Evolutionary conservation across 2,113 vertebrate species (phyloP).

Genomic region (Periophthalmodon schlosseri): DNA sequence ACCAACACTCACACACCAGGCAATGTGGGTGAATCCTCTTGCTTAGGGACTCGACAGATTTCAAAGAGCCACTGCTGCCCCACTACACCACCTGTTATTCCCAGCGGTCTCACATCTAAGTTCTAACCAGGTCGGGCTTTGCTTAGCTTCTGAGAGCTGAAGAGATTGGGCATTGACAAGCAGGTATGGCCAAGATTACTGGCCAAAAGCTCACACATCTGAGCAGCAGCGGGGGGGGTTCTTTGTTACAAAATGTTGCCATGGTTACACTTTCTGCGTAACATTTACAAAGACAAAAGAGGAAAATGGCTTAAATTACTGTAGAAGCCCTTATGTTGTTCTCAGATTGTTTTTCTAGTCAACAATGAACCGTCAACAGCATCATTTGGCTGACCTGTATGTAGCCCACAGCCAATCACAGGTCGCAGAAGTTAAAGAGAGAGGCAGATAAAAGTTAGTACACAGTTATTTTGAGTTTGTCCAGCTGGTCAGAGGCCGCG

Average conservation of each 20-base stretch:
- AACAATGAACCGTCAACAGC: neutral
- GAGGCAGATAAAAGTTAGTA: neutral
- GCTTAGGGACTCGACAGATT: too few species aligned
- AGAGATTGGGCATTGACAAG: too few species aligned
- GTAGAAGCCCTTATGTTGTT: neutral
- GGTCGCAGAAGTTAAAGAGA: neutral
- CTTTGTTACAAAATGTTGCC: conserved; percentile 6
- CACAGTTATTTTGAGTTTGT: neutral
- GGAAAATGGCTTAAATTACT: neutral
- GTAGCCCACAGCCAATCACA: neutral
- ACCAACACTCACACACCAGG: too few species aligned
- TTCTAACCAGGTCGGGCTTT: too few species aligned
- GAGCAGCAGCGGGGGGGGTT: neutral
- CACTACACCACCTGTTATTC: too few species aligned
- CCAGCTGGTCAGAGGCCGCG: neutral
- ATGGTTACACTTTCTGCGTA: neutral
- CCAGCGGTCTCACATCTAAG: too few species aligned
- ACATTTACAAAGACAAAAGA: neutral
- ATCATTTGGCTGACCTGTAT: neutral
- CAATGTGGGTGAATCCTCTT: too few species aligned
- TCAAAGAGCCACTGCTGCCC: too few species aligned
- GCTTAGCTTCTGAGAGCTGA: too few species aligned
- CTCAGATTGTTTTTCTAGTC: too few species aligned
- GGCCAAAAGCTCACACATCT: neutral
- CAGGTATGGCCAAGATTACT: neutral